Evolutionary conservation across 2,797 vertebrate species (phyloP).

Genomic region (Mus spretus): DNA sequence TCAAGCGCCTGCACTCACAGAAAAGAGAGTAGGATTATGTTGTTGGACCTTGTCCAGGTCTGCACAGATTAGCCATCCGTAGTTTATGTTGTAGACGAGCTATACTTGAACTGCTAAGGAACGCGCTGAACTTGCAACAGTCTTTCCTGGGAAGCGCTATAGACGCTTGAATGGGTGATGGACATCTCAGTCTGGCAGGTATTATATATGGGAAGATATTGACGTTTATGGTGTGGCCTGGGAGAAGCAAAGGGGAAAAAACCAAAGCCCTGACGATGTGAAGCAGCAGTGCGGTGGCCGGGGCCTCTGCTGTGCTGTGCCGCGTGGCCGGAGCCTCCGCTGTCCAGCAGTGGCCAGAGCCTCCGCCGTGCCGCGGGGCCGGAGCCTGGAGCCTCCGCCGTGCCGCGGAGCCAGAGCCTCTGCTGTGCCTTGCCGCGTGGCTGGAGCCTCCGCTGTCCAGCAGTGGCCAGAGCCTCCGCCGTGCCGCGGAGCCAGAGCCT

Average conservation of each 20-base stretch:
- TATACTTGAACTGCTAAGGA: not conserved
- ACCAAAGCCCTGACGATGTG: not conserved
- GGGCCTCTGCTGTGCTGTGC: not conserved
- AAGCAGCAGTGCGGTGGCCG: not conserved
- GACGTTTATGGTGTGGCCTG: constrained; percentile 31
- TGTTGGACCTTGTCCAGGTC: not conserved
- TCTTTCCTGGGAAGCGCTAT: constrained; percentile 25
- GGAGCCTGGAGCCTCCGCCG: no score
- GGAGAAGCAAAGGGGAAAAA: constrained; percentile 56
- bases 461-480: no score
- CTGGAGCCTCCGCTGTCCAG: no score
- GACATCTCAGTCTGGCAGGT: not conserved
- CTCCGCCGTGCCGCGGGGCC: no score
- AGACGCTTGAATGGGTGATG: not conserved
- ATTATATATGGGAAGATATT: not conserved
- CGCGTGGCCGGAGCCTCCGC: no score
- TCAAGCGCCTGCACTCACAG: not conserved
- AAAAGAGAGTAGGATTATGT: not conserved
- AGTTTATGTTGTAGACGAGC: constrained; percentile 42
- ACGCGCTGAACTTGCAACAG: not conserved
- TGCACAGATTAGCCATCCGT: not conserved
- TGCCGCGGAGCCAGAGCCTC: no score
- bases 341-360: no score
- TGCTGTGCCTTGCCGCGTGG: no score
- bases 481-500: no score